These are phyloP conservation scores for Galendromus occidentalis DNA, from an alignment of 1,140 invertebrate genomes.

Conservation along the genomic window DNA sequence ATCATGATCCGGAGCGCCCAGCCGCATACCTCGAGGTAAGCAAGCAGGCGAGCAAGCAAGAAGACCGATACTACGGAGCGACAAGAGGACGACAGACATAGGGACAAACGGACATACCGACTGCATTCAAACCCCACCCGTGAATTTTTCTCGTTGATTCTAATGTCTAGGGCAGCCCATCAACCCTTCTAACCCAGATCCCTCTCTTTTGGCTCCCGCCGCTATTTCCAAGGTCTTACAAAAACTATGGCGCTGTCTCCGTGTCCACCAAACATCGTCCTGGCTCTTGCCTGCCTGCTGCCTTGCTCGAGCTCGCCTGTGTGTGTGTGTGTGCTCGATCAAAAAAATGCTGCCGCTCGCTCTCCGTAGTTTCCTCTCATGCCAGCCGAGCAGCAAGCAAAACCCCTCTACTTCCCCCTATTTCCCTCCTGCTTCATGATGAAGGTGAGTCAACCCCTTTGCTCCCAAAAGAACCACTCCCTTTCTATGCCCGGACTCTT, in stretches of 20 bases:
- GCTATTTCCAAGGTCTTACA: slow-evolving; percentile 8
- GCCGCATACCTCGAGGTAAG: too few species aligned
- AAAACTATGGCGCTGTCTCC: neutral
- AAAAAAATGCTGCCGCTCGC: slow-evolving; percentile 9
- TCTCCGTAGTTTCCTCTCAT: neutral
- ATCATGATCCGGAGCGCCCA: too few species aligned
- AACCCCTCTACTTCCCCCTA: neutral
- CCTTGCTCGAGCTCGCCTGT: neutral
- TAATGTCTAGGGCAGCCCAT: neutral
- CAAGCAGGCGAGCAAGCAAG: too few species aligned
- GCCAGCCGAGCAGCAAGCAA: neutral
- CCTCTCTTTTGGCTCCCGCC: neutral
- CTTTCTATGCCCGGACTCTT: too few species aligned
- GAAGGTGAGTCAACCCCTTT: slow-evolving; percentile 11
- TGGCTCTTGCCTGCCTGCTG: too few species aligned
- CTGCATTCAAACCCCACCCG: too few species aligned
- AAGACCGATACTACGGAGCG: too few species aligned
- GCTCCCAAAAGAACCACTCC: neutral
- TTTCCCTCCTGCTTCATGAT: neutral
- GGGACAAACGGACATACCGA: too few species aligned
- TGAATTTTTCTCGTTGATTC: too few species aligned
- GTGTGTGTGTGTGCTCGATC: neutral
- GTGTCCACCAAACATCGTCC: too few species aligned
- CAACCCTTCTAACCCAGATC: slow-evolving; percentile 11
- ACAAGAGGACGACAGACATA: too few species aligned